phyloP scores from a whole-genome alignment of 2,888 invertebrate species.

The Dolichomitus sp. region DNA sequence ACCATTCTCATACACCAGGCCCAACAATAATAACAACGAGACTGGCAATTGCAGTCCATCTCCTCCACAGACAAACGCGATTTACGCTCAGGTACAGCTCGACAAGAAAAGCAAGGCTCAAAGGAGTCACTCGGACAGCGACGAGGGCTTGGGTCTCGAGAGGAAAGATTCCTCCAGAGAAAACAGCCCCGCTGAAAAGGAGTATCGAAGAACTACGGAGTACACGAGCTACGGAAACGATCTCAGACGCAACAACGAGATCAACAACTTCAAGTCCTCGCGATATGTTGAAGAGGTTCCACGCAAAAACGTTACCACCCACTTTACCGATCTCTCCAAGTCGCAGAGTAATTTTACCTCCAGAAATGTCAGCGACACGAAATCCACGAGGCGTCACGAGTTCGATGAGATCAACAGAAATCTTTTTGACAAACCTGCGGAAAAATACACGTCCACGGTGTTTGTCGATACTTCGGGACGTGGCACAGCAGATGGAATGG shows the following conservation, averaged over 20 bases:
- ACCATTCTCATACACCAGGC: conserved; percentile 93
- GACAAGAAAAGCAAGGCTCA: conserved; percentile 87
- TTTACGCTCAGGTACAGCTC: conserved; percentile 92
- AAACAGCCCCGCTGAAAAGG: conserved; percentile 84
- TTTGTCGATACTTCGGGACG: conserved; percentile 87
- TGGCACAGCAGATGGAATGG: conserved; percentile 90
- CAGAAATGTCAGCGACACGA: conserved; percentile 79
- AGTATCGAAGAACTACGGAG: conserved; percentile 79
- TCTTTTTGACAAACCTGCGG: conserved; percentile 76
- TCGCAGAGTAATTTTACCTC: conserved; percentile 73
- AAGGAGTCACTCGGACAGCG: conserved; percentile 91
- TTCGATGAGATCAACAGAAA: conserved; percentile 82
- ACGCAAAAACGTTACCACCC: conserved; percentile 66
- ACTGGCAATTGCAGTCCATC: conserved; percentile 77
- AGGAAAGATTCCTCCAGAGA: conserved; percentile 83
- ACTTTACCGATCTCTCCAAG: conserved; percentile 63
- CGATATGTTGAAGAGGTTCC: conserved; percentile 51
- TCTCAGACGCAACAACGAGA: conserved; percentile 80
- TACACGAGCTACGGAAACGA: conserved; percentile 76
- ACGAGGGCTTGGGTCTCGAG: conserved; percentile 93
- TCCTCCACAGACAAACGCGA: conserved; percentile 89
- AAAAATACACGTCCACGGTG: conserved; percentile 84
- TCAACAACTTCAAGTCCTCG: conserved; percentile 78
- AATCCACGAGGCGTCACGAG: conserved; percentile 73
- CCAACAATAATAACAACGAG: conserved; percentile 85